Base-by-base conservation (phyloP, 2,888 invertebrate genomes). In the Andricus quercusramuli region DNA sequence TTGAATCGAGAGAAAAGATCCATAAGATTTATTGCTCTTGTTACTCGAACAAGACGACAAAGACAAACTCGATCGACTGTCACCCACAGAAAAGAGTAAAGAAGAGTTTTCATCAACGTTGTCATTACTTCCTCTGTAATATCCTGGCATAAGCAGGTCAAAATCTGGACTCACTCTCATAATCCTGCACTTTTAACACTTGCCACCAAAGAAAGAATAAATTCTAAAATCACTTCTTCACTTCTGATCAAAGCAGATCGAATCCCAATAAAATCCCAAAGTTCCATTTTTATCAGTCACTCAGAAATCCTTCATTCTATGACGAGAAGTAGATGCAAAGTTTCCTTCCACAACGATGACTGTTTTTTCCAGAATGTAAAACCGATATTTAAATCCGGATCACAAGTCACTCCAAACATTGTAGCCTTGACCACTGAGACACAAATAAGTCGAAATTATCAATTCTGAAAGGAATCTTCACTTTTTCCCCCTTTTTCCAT, bases 1-100 rank as follows among this genome's bases (percentile, higher is more conserved):
- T 79, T 89, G 88, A 83, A 88, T 89, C n/a, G 88, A 87, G 20
- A 86, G 88, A 82, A 91, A 81, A 3, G 91, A 90, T 17, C 92
- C 92, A 80, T 92, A 92, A 25, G 88, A 86, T 80, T 82, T 88
- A 37, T 80, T 82, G 41, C 84, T 80, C n/a, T 83, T 84, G 64
- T 70, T 84, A 13, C 85, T 85, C 74, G 90, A 80, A 5, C 89
- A 86, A 8, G 90, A 82, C 47, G 86, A 82, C 41, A 86, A 78
- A 6, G 87, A 88, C 70, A 78, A 64, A 56, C 86, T 85, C 25
- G 83, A 83, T 67, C 82, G 74, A 70, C 82, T 83, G 74, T 81
- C 82, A 81, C 85, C 85, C 83, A 83, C 83, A 70, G 70, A 79
- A 56, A 83, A 84, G 44, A 86, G 82, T 47, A 91, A 86, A 44